Percentiles rank a stretch among this genome's conserved stretches.
Conservation (phyloP, 2,113 vertebrate genomes). For the Athene cunicularia region DNA sequence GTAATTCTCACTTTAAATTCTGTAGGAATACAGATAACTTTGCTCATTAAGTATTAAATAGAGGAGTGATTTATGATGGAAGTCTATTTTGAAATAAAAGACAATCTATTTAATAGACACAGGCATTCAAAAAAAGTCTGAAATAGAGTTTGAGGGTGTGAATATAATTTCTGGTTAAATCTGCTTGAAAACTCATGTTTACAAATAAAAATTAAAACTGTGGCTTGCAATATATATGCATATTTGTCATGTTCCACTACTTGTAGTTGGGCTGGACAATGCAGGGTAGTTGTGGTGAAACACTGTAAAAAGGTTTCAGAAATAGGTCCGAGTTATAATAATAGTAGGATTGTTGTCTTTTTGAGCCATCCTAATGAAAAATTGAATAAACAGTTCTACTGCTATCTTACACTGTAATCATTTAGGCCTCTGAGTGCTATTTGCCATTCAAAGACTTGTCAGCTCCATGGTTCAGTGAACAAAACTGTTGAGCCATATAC, state of each 20-base stretch:
- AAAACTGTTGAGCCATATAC: background rate
- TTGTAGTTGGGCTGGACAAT: background rate
- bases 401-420: background rate
- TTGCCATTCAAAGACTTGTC: background rate
- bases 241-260: background rate
- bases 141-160: background rate
- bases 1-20: background rate
- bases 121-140: background rate
- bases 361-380: background rate
- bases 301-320: background rate
- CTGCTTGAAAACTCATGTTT: background rate
- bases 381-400: background rate
- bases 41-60: background rate
- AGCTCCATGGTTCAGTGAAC: background rate
- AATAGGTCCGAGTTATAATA: background rate
- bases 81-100: background rate
- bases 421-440: background rate
- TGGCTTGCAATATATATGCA: background rate
- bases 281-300: slow-evolving; percentile 7
- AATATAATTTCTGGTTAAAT: slow-evolving; percentile 24
- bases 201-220: background rate
- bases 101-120: background rate
- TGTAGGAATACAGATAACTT: background rate
- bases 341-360: background rate
- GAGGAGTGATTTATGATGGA: background rate